Percentiles rank a stretch among this genome's conserved stretches.
Conservation (phyloP, 1,140 invertebrate genomes). For the Saccostrea cuccullata region DNA sequence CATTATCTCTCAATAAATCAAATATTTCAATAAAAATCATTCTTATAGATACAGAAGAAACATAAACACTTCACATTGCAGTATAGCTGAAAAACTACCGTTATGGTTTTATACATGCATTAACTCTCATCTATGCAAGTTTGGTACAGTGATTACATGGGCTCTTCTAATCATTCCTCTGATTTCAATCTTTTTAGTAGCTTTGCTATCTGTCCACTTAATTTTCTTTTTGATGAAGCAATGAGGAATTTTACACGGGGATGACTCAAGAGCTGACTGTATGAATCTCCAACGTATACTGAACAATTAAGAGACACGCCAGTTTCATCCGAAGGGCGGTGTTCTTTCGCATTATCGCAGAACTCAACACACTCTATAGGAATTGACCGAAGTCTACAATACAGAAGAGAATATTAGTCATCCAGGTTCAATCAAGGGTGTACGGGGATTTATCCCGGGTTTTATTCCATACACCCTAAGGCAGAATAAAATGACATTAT, state of each 20-base stretch:
- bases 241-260: neutral
- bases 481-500: too few relatives aligned
- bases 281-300: neutral
- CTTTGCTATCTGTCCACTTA: neutral
- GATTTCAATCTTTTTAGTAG: neutral
- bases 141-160: too few relatives aligned
- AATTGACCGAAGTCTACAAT: neutral
- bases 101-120: too few relatives aligned
- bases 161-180: neutral
- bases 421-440: too few relatives aligned
- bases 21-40: too few relatives aligned
- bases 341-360: neutral
- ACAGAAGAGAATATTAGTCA: neutral
- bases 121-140: too few relatives aligned
- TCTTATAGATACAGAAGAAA: too few relatives aligned
- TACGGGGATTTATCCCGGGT: too few relatives aligned
- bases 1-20: too few relatives aligned
- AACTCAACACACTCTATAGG: neutral
- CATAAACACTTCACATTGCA: too few relatives aligned
- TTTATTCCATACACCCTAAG: too few relatives aligned
- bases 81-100: too few relatives aligned
- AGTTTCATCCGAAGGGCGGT: neutral
- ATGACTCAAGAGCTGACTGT: neutral
- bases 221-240: neutral
- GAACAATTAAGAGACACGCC: neutral